Base-by-base conservation (phyloP, 2,888 invertebrate species). In the Aphidoletes aphidimyza region DNA sequence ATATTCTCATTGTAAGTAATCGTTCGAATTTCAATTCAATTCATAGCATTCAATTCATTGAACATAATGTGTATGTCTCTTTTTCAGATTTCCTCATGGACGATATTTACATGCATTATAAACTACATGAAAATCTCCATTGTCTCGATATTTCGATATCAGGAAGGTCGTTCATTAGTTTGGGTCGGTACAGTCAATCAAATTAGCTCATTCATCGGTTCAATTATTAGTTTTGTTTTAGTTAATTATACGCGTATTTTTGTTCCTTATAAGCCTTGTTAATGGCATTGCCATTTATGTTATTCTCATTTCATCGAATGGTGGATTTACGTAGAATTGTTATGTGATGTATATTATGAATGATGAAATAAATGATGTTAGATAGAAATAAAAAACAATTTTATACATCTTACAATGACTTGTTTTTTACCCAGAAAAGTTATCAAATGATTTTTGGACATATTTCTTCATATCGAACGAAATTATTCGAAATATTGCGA, bases 111-210 rank as follows among this genome's bases (percentile, higher is more conserved):
- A 39, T 95, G 93, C 45, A 88, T 93, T 36, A 92, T 95, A 86
- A 94, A 95, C 86, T 96, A 95, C 89, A 92, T 94, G 36, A 95
- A 96, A 90, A 93, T 96, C 89, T 93, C 94, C 88, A 93, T 95
- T 86, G 95, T 95, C 86, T 93, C 93, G 0, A 91, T 95, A 87
- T 94, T 96, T 90, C 91, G 95, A 59, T 90, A 90, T 26, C 93
- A 94, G 87, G 95, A 95, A 36, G 94, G 94, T 86, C 92, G 92
- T 85, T 95, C 95, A 83, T 91, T 97, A 88, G 94, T 96, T 85
- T 94, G 94, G 90, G 93, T 93, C 87, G 96, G 97, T 78, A 93
- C 92, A 11, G 91, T 92, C 84, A 94, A 94, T 11, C 96, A 97
- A 90, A 88, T 93, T 14, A 96, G 97, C 86, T 95, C 96, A 0